These are phyloP conservation scores for Zaprionus inermis DNA, from an alignment of 1,140 invertebrate genomes.

Conservation along the genomic window DNA sequence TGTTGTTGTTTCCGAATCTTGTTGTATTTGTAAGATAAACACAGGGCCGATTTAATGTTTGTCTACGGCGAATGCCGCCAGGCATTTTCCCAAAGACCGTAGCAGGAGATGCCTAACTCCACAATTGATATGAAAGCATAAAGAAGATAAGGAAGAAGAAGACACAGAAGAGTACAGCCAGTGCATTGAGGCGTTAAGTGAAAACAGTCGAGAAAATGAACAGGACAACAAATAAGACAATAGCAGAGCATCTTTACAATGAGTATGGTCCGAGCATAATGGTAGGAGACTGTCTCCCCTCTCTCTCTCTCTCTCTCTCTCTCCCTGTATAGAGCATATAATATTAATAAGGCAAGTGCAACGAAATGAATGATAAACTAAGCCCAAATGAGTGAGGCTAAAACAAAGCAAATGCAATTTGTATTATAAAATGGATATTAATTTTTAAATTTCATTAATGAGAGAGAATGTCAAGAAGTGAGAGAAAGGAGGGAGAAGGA, in stretches of 20 bases:
- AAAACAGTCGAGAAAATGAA: slow-evolving; percentile 29
- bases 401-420: slow-evolving; percentile 23
- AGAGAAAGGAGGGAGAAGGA: background rate
- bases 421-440: slow-evolving; percentile 7
- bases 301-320: no score
- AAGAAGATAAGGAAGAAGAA: background rate
- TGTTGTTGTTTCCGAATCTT: slow-evolving; percentile 61
- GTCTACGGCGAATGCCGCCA: slow-evolving; percentile 31
- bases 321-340: background rate
- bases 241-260: background rate
- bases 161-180: background rate
- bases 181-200: slow-evolving; percentile 49
- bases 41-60: slow-evolving; percentile 61
- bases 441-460: slow-evolving; percentile 32
- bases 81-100: background rate
- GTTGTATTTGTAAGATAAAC: slow-evolving; percentile 76
- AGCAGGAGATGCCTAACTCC: slow-evolving; percentile 11
- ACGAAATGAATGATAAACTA: background rate
- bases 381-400: background rate
- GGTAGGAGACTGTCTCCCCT: no score
- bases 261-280: background rate
- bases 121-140: slow-evolving; percentile 19
- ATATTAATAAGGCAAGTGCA: background rate
- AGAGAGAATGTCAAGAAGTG: background rate
- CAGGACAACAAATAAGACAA: slow-evolving; percentile 20